Conservation (phyloP, 2,113 vertebrate genomes). For the Varanus komodoensis region DNA sequence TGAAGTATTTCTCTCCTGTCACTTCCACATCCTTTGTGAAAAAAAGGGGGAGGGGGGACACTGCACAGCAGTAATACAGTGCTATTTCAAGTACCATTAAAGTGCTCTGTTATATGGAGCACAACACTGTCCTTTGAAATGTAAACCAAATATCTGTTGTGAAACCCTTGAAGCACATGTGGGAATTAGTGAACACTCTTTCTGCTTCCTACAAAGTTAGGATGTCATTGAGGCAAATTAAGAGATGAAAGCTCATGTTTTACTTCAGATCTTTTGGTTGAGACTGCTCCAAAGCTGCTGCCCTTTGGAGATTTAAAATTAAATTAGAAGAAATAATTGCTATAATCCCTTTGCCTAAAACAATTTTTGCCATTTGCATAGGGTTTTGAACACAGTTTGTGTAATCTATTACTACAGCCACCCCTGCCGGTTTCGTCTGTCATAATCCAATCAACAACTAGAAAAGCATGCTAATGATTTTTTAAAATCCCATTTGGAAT, state of each 20-base stretch:
- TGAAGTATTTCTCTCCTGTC: background rate
- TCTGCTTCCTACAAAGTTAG: background rate
- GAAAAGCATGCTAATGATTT: constrained; percentile 32
- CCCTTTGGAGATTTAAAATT: constrained; percentile 58
- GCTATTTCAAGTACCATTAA: constrained; percentile 1
- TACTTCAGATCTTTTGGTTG: constrained; percentile 48
- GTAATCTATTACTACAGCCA: constrained; percentile 38
- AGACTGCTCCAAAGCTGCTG: constrained; percentile 33
- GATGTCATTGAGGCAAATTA: constrained; percentile 38
- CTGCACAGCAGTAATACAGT: background rate
- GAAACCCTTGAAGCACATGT: constrained; percentile 4
- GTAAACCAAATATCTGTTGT: background rate
- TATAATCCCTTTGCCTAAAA: constrained; percentile 48
- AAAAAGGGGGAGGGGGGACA: background rate
- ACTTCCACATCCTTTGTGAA: background rate
- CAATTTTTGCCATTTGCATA: constrained; percentile 49
- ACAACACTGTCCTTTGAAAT: constrained; percentile 10
- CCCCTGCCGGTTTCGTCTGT: constrained; percentile 20
- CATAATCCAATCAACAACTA: constrained; percentile 39
- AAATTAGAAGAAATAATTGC: constrained; percentile 54
- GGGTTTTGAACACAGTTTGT: constrained; percentile 54
- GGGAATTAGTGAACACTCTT: background rate
- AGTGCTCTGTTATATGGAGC: background rate
- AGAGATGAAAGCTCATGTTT: constrained; percentile 38
- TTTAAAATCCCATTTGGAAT: constrained; percentile 7